phyloP scores from a whole-genome alignment of 1,140 invertebrate genomes.

The Antheraea mylitta region DNA sequence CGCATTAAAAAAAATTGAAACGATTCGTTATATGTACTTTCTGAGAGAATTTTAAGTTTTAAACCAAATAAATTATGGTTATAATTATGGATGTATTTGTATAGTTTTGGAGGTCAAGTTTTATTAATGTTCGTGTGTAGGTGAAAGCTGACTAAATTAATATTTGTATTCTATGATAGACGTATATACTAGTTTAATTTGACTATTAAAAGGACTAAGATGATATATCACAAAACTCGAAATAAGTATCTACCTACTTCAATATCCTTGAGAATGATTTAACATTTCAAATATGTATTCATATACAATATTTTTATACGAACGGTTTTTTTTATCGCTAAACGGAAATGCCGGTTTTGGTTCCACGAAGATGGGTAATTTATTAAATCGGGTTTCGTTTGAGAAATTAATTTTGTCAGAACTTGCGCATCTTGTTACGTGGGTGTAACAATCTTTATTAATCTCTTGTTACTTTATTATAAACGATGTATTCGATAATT shows the following conservation, averaged over 20 bases:
- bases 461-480: constrained; percentile 1
- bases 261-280: background rate
- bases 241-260: too few species aligned
- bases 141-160: too few species aligned
- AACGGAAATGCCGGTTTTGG: constrained; percentile 12
- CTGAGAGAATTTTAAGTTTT: too few species aligned
- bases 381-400: background rate
- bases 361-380: constrained; percentile 12
- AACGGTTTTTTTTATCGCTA: background rate
- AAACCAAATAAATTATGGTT: too few species aligned
- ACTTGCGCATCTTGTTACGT: constrained; percentile 11
- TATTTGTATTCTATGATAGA: too few species aligned
- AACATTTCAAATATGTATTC: background rate
- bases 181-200: too few species aligned
- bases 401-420: constrained; percentile 6
- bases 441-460: constrained; percentile 9
- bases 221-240: too few species aligned
- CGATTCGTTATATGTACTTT: background rate
- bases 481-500: background rate
- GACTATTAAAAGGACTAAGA: too few species aligned
- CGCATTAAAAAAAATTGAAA: background rate
- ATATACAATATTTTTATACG: constrained; percentile 1
- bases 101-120: too few species aligned
- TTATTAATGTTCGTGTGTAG: too few species aligned
- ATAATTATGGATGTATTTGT: too few species aligned